Evolutionary conservation across 2,888 invertebrate species (phyloP).

Genomic region (Chloroclysta siterata): DNA sequence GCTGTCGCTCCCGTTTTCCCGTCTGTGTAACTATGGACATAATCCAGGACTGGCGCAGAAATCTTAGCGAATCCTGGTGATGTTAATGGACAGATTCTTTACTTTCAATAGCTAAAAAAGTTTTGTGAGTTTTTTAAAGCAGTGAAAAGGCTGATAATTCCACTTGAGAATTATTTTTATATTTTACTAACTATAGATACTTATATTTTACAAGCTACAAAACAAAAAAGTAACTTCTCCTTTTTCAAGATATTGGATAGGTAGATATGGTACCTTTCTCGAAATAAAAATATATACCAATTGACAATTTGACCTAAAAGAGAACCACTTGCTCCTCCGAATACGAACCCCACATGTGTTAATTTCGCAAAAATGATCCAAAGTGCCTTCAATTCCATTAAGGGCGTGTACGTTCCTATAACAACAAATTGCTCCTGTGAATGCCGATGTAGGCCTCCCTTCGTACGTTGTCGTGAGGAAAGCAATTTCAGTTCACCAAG

Average conservation of each 20-base stretch:
- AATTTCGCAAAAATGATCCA: conserved; percentile 35
- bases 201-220: background rate
- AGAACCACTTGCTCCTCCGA: conserved; percentile 6
- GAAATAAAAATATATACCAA: background rate
- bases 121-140: background rate
- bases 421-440: conserved; percentile 41
- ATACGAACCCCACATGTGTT: conserved; percentile 20
- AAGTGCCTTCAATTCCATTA: conserved; percentile 41
- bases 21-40: conserved; percentile 39
- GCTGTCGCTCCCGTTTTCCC: conserved; percentile 47
- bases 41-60: conserved; percentile 37
- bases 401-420: conserved; percentile 38
- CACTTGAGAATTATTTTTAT: too few species aligned
- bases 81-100: background rate
- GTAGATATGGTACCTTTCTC: too few species aligned
- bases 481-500: conserved; percentile 42
- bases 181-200: too few species aligned
- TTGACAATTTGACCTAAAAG: background rate
- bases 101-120: background rate
- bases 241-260: too few species aligned
- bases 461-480: conserved; percentile 31
- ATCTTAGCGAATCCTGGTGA: conserved; percentile 39
- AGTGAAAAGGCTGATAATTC: background rate
- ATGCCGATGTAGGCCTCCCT: conserved; percentile 35
- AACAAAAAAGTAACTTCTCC: background rate